Evolutionary conservation across 1,140 invertebrate genomes (phyloP), one percentile per base, ranked within the genome.

Genomic region (Cyclina sinensis): DNA sequence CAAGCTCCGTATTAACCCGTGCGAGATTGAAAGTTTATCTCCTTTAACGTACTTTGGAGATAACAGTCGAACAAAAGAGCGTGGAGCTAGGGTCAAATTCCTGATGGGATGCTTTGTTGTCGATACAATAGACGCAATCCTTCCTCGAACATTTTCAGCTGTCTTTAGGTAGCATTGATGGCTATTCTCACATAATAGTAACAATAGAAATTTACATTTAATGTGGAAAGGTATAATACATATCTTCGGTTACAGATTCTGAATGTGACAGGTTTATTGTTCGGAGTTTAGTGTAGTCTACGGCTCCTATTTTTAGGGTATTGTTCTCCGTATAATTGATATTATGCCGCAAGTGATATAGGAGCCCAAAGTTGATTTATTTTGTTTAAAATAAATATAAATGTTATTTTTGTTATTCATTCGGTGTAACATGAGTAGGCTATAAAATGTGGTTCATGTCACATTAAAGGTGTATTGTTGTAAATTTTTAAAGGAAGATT

Each of bases 151-250:
- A 43, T 62, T 79, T 79, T 65, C 84, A 86, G 74, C 65, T 86
- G 84, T 76, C 74, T 76, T 62, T 51, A 54, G 48, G 39, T 51
- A 78, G 51, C 27, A 18, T 27, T 65, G 74, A 86, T 86, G 84
- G 74, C 30, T 37, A 21, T 76, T 76, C 37, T 14, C 37, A 78
- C 74, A 86, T 78, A 86, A 86, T 62, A 65, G 74, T n/a, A 30
- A 86, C 84, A 86, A 86, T 54, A 68, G 84, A 86, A 79, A 86
- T 86, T 86, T 86, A 86, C 84, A 86, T 86, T 86, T 86, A 86
- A 86, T 86, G 84, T 86, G 84, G 43, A 65, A 86, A 76, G 39
- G 37, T 78, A 86, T 86, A 86, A 86, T 86, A 18, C 73, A 21
- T 3, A 48, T 86, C 48, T 86, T 65, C 35, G 74, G 74, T 79